Conservation (phyloP, 2,888 invertebrate genomes). For the Orthosia cruda region DNA sequence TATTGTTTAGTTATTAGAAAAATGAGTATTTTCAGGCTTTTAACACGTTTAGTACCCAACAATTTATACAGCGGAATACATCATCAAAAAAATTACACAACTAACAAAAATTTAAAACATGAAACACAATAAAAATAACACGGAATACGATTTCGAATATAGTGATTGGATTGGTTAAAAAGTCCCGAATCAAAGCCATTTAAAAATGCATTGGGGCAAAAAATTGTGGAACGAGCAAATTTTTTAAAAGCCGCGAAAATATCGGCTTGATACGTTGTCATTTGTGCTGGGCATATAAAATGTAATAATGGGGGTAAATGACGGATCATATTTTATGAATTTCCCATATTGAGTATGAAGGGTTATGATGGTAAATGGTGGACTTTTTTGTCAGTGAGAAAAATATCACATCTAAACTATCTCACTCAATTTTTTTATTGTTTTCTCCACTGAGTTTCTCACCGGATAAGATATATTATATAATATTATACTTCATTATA, state of each 20-base stretch:
- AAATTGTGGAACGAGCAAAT: slow-evolving; percentile 42
- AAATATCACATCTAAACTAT: not conserved
- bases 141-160: slow-evolving; percentile 45
- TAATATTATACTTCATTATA: too few species aligned
- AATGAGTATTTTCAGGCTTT: not conserved
- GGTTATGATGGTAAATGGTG: not conserved
- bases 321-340: slow-evolving; percentile 53
- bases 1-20: too few species aligned
- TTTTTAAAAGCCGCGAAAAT: slow-evolving; percentile 56
- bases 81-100: not conserved
- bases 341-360: not conserved
- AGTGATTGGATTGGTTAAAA: slow-evolving; percentile 63
- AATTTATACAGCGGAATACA: not conserved
- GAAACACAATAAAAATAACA: slow-evolving; percentile 48
- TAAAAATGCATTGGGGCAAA: slow-evolving; percentile 61
- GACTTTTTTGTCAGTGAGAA: not conserved
- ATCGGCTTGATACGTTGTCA: slow-evolving; percentile 44
- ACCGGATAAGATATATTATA: too few species aligned
- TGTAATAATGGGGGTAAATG: slow-evolving; percentile 33
- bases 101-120: not conserved
- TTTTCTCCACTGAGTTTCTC: too few species aligned
- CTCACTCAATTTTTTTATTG: not conserved
- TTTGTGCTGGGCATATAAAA: slow-evolving; percentile 38
- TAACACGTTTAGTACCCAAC: not conserved
- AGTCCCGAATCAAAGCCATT: slow-evolving; percentile 57